Conservation (phyloP, 2,888 invertebrate genomes). For the Ormia ochracea region DNA sequence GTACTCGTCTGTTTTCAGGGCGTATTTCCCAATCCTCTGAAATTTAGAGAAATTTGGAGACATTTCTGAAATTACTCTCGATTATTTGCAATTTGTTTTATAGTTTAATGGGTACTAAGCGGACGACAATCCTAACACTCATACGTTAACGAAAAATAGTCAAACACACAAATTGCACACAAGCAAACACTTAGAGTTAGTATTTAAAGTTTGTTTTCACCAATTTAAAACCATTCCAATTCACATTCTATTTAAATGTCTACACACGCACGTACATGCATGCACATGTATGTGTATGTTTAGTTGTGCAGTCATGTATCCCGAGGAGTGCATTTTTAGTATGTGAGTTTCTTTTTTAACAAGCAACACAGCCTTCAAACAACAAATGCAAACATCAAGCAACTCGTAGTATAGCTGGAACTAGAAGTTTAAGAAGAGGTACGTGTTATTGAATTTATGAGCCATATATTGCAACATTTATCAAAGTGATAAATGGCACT, state of each 20-base stretch:
- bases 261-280: not conserved
- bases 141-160: conserved; percentile 18
- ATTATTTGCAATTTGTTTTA: conserved; percentile 32
- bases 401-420: conserved; percentile 21
- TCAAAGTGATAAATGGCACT: conserved; percentile 67
- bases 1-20: not conserved
- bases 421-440: conserved; percentile 53
- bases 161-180: conserved; percentile 17
- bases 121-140: conserved; percentile 51
- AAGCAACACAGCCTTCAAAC: conserved; percentile 19
- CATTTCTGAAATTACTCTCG: not conserved
- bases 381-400: conserved; percentile 21
- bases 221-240: conserved; percentile 62
- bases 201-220: conserved; percentile 58
- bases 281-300: not conserved
- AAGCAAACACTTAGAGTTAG: conserved; percentile 32
- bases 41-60: not conserved
- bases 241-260: conserved; percentile 53
- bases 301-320: not conserved
- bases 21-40: not conserved
- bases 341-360: conserved; percentile 37
- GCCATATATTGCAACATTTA: conserved; percentile 64
- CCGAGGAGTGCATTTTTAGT: conserved; percentile 42
- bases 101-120: conserved; percentile 57
- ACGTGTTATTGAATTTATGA: conserved; percentile 66